Base-by-base conservation (phyloP, 2,113 vertebrate species). In the Eolophus roseicapilla region DNA sequence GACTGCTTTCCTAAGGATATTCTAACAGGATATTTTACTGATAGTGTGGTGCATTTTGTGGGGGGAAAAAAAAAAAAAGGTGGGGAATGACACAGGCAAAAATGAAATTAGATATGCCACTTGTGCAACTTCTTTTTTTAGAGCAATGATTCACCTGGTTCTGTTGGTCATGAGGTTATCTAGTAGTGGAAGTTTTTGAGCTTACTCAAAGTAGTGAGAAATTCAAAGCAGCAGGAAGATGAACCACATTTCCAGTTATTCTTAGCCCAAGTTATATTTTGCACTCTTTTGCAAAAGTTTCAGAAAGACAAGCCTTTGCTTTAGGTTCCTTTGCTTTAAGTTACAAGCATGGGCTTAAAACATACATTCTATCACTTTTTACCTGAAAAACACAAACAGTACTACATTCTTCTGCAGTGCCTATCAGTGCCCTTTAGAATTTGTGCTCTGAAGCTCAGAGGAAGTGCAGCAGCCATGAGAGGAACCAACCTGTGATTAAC, bases 91-190 rank as follows among this genome's bases (percentile, higher is more conserved):
- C 21, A 10, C 2, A 35, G 71, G 44, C 28, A 33, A 52, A 82
- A 35, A 1, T 23, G 79, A 94, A 94, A 96, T 49, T 43, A 91
- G 90, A 96, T 86, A 70, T 25, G 39, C 28, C 49, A 11, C 60
- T 91, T 80, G 60, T 11, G 83, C 76, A 68, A 44, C 6, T 24
- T 39, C 28, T 79, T 49, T 71, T 71, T 93, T 93, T 69, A 5
- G 29, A 64, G 82, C 81, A 5, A 3, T 97, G 96, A 97, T 75
- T 97, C 95, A 94, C 84, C 84, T 92, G 70, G 47, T 16, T 70
- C 69, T 1, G 1, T 17, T 95, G 82, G 23, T 59, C 95, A 84
- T 21, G 57, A 49, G 77, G 31, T 82, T 43, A 46, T 19, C 86
- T 9, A 8, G 9, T 14, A 19, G 55, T 35, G 69, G 63, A 82